These are phyloP conservation scores for Montipora efflorescens DNA, from an alignment of 64 coral and sea anemone species.

Conservation along the genomic window DNA sequence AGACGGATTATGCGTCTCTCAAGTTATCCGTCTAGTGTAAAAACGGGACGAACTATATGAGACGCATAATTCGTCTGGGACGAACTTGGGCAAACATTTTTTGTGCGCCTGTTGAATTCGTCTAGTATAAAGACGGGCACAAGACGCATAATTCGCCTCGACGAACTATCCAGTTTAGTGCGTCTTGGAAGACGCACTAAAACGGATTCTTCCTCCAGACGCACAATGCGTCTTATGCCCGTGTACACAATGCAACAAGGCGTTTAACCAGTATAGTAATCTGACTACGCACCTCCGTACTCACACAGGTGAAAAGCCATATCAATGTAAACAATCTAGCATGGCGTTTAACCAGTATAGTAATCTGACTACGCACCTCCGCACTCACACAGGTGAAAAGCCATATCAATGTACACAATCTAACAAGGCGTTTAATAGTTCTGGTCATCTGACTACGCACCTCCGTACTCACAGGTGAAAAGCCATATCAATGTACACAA, in stretches of 20 bases:
- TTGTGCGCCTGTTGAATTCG: no score
- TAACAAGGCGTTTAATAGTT: not conserved
- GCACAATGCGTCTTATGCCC: no score
- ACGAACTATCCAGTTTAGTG: no score
- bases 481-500: slow-evolving; percentile 1
- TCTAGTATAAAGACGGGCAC: no score
- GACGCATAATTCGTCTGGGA: no score
- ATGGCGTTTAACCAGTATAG: not conserved
- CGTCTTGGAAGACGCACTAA: no score
- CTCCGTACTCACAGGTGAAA: slow-evolving; percentile 12
- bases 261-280: not conserved
- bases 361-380: not conserved
- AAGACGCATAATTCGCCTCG: no score
- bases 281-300: not conserved
- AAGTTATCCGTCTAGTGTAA: no score
- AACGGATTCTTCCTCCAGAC: no score
- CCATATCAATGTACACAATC: not conserved
- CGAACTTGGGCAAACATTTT: no score
- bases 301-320: slow-evolving; percentile 11
- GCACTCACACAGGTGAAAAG: not conserved
- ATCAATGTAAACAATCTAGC: not conserved
- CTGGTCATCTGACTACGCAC: not conserved
- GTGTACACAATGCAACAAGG: not conserved
- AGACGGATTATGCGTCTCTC: no score
- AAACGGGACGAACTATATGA: no score